Evolutionary conservation across 2,888 invertebrate genomes (phyloP).

Genomic region (Papilio demoleus): DNA sequence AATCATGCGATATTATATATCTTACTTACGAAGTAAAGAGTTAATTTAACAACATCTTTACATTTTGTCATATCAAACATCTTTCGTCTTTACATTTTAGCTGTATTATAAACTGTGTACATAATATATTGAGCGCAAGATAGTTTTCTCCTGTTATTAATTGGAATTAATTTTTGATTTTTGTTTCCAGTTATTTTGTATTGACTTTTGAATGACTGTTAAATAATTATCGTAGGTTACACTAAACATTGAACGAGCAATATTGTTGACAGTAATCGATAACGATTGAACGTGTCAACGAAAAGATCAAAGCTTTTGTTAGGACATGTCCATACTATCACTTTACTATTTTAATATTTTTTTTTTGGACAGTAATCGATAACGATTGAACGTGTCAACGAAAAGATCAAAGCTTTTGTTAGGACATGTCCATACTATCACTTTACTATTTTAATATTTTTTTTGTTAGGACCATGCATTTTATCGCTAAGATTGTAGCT

Average conservation of each 20-base stretch:
- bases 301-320: constrained; percentile 1
- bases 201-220: not conserved
- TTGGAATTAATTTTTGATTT: too few species aligned
- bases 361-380: constrained; percentile 27
- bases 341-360: not conserved
- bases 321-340: constrained; percentile 25
- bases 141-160: too few species aligned
- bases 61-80: too few species aligned
- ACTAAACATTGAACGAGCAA: constrained; percentile 19
- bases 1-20: not conserved
- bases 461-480: too few species aligned
- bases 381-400: constrained; percentile 17
- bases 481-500: too few species aligned
- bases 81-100: too few species aligned
- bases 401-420: constrained; percentile 1
- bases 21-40: not conserved
- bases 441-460: not conserved
- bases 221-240: not conserved
- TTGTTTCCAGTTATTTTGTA: too few species aligned
- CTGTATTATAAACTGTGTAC: too few species aligned
- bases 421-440: constrained; percentile 25
- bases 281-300: constrained; percentile 17
- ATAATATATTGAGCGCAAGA: too few species aligned
- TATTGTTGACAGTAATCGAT: constrained; percentile 28
- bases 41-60: too few species aligned